These are phyloP conservation scores for Cinclus mexicanus DNA, from an alignment of 2,113 vertebrate species.

Conservation along the genomic window DNA sequence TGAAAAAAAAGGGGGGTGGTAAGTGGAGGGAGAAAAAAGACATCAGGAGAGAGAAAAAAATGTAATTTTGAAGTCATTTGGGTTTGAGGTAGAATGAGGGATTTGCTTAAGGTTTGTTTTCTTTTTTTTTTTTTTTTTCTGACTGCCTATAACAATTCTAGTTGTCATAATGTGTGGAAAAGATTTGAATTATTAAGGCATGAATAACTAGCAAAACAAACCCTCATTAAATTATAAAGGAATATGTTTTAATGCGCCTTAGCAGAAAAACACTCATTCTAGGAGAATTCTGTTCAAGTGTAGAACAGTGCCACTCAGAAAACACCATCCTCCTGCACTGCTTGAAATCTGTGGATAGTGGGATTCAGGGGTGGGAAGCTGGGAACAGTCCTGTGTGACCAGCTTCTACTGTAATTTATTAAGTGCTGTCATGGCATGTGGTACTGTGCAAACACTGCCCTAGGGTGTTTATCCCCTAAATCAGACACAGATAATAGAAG, in stretches of 20 bases:
- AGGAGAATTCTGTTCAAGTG: neutral
- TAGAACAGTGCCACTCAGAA: neutral
- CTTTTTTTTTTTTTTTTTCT: neutral
- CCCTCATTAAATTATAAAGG: neutral
- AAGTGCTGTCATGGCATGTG: conserved; percentile 23
- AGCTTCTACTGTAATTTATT: conserved; percentile 24
- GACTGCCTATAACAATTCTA: neutral
- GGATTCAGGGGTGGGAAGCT: neutral
- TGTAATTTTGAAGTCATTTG: neutral
- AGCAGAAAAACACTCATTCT: neutral
- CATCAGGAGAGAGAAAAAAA: neutral
- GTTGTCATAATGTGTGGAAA: neutral
- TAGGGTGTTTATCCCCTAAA: conserved; percentile 44
- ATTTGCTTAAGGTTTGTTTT: neutral
- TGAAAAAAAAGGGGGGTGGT: neutral
- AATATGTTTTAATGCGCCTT: neutral
- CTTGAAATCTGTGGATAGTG: neutral
- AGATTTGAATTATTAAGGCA: neutral
- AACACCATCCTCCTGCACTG: neutral
- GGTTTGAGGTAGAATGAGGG: neutral
- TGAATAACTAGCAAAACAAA: neutral
- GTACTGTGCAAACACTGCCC: conserved; percentile 37
- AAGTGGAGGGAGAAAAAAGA: neutral
- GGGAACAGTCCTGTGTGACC: neutral
- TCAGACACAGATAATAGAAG: conserved; percentile 51